Base-by-base conservation (phyloP, 2,797 vertebrate genomes). In the Petrocephalus schoutedeni region DNA sequence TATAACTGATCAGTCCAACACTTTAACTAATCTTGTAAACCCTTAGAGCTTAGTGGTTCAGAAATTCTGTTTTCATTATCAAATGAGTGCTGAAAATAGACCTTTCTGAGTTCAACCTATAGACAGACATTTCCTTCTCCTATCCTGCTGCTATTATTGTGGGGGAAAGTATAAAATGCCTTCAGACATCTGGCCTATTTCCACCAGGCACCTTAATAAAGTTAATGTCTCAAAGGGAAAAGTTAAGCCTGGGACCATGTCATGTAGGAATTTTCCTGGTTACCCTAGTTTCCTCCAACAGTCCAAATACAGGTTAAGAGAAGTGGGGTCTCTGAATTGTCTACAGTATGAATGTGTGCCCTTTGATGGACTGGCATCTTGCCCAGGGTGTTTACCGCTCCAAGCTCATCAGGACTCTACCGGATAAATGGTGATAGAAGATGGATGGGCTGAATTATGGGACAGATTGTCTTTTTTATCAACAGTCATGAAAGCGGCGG, bases 161-260 rank as follows among this genome's bases (percentile, higher is more conserved):
- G 49, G 36, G 36, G 58, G 16, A 57, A 84, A 56, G 49, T 28
- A 2, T 51, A 61, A 54, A 51, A 64, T 45, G 58, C 16, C 36
- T 86, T 86, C 23, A 36, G 57, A 86, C 9, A 45, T 86, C 6
- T 28, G 82, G n/a, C 21, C 87, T 54, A 84, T 85, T 87, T 87
- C 86, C 87, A 85, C 88, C 88, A 90, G 89, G 91, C 89, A 92
- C 82, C 89, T 89, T 89, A 84, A 90, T 91, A 90, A 91, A 93
- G 89, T 89, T 90, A 89, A 91, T 90, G 90, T 90, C 86, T 80
- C 88, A 87, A 90, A 91, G 90, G 90, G 89, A 89, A 82, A 84
- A 77, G 86, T 87, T 87, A 85, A 87, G 88, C 85, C 89, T 77
- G 56, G 87, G 87, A 91, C 74, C 41, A 49, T 49, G 8, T 80